These are phyloP conservation scores for Gulo gulo DNA, from an alignment of 2,113 vertebrate genomes.

Conservation along the genomic window DNA sequence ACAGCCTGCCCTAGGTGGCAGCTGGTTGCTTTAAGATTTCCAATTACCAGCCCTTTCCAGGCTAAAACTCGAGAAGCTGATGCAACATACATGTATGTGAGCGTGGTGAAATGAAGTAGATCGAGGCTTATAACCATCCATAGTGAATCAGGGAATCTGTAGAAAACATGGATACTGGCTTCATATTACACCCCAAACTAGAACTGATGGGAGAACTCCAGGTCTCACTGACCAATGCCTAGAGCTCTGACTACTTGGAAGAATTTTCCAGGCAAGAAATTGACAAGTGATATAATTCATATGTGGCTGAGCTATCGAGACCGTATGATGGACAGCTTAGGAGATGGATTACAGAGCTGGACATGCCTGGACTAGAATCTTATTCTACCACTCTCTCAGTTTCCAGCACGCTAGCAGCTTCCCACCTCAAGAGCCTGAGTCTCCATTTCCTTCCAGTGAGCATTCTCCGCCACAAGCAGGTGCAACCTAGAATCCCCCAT, in stretches of 20 bases:
- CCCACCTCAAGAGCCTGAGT: background rate
- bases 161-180: background rate
- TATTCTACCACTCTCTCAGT: background rate
- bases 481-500: background rate
- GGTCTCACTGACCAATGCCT: background rate
- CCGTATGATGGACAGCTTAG: background rate
- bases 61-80: background rate
- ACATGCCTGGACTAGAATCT: constrained; percentile 19
- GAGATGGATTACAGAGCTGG: constrained; percentile 17
- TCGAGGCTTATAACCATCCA: background rate
- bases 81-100: background rate
- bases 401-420: background rate
- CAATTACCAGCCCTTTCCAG: background rate
- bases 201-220: constrained; percentile 10
- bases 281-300: background rate
- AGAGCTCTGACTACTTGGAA: background rate
- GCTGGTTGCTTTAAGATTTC: background rate
- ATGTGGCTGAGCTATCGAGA: background rate
- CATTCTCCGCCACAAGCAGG: background rate
- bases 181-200: background rate
- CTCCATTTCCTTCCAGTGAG: background rate
- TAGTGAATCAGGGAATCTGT: background rate
- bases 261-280: constrained; percentile 23
- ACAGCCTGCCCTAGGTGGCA: background rate
- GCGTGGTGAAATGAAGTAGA: background rate